These are phyloP conservation scores for Drosophila azteca DNA, from an alignment of 1,140 invertebrate species.

Conservation along the genomic window DNA sequence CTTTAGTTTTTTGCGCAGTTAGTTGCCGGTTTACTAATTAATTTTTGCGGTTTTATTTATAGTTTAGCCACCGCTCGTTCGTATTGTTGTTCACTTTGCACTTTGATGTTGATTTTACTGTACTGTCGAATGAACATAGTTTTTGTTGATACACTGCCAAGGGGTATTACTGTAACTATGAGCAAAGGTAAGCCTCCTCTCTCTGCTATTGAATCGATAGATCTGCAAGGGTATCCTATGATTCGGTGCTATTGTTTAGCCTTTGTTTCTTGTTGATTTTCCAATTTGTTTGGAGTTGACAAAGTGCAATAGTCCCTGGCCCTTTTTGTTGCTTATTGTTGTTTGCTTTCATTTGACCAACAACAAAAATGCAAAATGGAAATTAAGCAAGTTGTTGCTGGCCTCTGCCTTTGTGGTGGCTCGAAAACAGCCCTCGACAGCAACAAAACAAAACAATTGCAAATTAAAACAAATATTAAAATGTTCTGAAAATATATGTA, in stretches of 20 bases:
- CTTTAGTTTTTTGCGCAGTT: constrained; percentile 43
- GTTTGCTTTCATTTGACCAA: constrained; percentile 55
- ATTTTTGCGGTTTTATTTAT: constrained; percentile 56
- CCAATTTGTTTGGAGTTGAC: constrained; percentile 58
- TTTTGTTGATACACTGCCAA: too few relatives aligned
- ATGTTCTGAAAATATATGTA: constrained; percentile 29
- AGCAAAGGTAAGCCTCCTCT: too few relatives aligned
- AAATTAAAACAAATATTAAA: constrained; percentile 52
- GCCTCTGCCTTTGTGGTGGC: too few relatives aligned
- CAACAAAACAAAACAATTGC: constrained; percentile 25
- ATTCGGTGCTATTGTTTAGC: too few relatives aligned
- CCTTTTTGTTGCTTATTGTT: constrained; percentile 30
- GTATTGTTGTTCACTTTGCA: constrained; percentile 48
- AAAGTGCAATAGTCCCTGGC: constrained; percentile 37
- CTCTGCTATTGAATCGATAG: too few relatives aligned
- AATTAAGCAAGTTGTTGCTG: constrained; percentile 56
- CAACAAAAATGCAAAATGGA: constrained; percentile 29
- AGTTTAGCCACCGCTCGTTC: constrained; percentile 15
- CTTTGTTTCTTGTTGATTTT: constrained; percentile 16
- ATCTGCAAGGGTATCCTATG: too few relatives aligned
- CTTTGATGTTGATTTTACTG: constrained; percentile 9
- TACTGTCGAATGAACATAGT: constrained; percentile 5
- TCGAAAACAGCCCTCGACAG: neutral
- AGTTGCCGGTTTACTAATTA: constrained; percentile 47
- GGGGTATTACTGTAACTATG: too few relatives aligned